Evolutionary conservation across 2,888 invertebrate species (phyloP), one percentile per base, ranked within the genome.

Genomic region (Euproctis similis): DNA sequence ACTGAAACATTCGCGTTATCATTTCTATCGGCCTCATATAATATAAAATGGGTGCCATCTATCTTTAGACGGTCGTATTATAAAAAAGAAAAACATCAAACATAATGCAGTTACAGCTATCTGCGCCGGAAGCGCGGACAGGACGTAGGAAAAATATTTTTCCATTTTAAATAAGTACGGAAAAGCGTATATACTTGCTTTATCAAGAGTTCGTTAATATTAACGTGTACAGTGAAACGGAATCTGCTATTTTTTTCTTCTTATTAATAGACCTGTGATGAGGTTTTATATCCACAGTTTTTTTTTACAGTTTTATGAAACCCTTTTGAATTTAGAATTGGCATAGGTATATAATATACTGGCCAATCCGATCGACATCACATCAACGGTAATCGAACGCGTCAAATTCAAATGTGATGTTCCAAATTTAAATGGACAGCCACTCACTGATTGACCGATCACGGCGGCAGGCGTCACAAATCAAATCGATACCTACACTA

Each of bases 171-270:
- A 78, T 78, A 78, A 53, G 42, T 42, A 52, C 53, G 54, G 59
- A 70, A 71, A 45, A 68, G 63, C 68, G 60, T 71, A 78, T 80
- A 80, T 77, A 80, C 80, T 74, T 64, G 53, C 69, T 72, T 78
- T 81, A 81, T 80, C 80, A 77, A 50, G 54, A 62, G 72, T 71
- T 74, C 61, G 77, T 77, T 80, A 80, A 81, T 78, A 80, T 77
- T 74, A 72, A 76, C 64, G 53, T 60, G 59, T 62, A 63, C 19
- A 24, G 58, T 59, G 70, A 67, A 64, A 61, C 47, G 61, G 54
- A 64, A 60, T 59, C 63, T 60, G 49, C 56, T n/a, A 59, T 47
- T 72, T 72, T 71, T 71, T 47, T 72, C 71, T 70, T 70, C 60
- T 60, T 72, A 77, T 77, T 74, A 76, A 74, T 73, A 66, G 61